Evolutionary conservation across 2,888 invertebrate genomes (phyloP).

Genomic region (Corbicula japonica): DNA sequence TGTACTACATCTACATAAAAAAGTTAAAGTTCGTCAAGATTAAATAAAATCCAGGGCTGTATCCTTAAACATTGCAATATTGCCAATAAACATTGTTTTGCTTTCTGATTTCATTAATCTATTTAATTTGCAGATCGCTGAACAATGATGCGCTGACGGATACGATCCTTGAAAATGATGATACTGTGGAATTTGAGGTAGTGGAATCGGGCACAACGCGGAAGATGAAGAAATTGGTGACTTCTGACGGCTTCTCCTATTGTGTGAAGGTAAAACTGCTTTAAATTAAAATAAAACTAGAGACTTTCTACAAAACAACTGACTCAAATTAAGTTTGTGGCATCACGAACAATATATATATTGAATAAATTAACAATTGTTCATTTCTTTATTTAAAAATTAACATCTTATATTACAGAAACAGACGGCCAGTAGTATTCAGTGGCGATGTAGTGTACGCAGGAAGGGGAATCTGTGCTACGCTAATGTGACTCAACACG

Average conservation of each 20-base stretch:
- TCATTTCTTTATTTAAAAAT: neutral
- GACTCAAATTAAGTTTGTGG: neutral
- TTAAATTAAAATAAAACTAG: neutral
- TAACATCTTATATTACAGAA: neutral
- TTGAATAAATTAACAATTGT: neutral
- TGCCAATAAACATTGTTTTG: no score
- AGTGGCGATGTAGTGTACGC: neutral
- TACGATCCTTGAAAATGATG: neutral
- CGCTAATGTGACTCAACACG: neutral
- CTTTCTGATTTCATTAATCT: no score
- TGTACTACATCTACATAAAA: no score
- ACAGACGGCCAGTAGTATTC: neutral
- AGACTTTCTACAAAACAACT: neutral
- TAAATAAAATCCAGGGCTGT: no score
- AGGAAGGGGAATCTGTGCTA: neutral
- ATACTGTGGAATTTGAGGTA: neutral
- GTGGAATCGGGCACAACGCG: slow-evolving; percentile 2
- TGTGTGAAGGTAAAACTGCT: neutral
- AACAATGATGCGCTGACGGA: neutral
- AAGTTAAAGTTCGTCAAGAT: no score
- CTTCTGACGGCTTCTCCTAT: slow-evolving; percentile 7
- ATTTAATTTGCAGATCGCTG: slow-evolving; percentile 8
- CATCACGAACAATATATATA: neutral
- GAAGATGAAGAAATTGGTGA: slow-evolving; percentile 1
- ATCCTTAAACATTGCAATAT: no score